phyloP scores from a whole-genome alignment of 1,140 invertebrate genomes.

The Halesus radiatus region DNA sequence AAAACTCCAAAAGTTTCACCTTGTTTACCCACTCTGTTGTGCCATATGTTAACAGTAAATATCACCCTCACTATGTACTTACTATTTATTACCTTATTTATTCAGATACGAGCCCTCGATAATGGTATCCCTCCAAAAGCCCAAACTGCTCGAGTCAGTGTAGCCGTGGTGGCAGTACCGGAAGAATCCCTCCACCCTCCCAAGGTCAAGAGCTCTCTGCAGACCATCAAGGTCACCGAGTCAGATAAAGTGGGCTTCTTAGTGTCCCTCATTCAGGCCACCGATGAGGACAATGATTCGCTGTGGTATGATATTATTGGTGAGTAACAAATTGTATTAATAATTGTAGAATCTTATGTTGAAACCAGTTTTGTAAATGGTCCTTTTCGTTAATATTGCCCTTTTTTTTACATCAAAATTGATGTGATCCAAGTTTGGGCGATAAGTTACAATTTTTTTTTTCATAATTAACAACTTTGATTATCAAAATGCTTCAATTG shows the following conservation, averaged over 20 bases:
- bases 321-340: conserved; percentile 67
- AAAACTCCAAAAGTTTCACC: too few relatives aligned
- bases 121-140: conserved; percentile 79
- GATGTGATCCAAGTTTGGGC: too few relatives aligned
- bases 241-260: conserved; percentile 87
- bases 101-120: conserved; percentile 85
- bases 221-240: conserved; percentile 84
- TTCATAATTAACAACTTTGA: too few relatives aligned
- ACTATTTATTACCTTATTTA: conserved; percentile 43
- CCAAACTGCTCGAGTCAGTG: conserved; percentile 78
- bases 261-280: conserved; percentile 84
- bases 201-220: conserved; percentile 74
- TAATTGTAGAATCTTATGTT: not conserved
- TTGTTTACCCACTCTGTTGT: too few relatives aligned
- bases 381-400: too few relatives aligned
- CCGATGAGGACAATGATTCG: conserved; percentile 86
- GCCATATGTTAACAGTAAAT: too few relatives aligned
- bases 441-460: too few relatives aligned
- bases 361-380: not conserved
- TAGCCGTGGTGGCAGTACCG: conserved; percentile 75
- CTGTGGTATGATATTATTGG: conserved; percentile 93
- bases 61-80: too few relatives aligned
- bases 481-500: too few relatives aligned
- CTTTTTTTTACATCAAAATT: not conserved
- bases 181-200: conserved; percentile 76